Evolutionary conservation across 2,888 invertebrate genomes (phyloP), one percentile per base, ranked within the genome.

Genomic region (Aphodius granarius): DNA sequence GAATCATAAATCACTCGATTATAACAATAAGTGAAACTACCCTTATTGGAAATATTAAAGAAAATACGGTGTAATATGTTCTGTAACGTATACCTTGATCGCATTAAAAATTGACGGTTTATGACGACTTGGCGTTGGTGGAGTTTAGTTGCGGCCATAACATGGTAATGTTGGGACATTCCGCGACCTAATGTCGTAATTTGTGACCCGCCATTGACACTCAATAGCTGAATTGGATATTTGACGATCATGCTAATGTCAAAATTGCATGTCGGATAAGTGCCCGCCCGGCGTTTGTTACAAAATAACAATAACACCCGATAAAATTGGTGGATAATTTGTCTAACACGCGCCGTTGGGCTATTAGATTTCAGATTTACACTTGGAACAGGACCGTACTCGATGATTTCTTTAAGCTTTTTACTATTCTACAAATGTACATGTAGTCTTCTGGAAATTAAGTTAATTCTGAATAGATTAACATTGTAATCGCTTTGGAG

Each of bases 211-310:
- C 78, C 79, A 80, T 82, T 82, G 81, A 81, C 82, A 81, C 82
- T 81, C 80, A 81, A 82, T 81, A 78, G 80, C 78, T 43, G 43
- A 43, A 13, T 43, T 43, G 13, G 43, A 43, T 77, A 78, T 80
- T 79, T 78, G 79, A 81, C 79, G 76, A 77, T 66, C 62, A 74
- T 78, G 78, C 80, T 83, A 83, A 83, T 83, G 83, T 80, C 80
- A 80, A 81, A 82, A 83, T 83, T 82, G 83, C 83, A 83, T 83
- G 83, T 81, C 81, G 73, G 71, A 66, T 71, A 43, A 66, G 74
- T 43, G 43, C 43, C 13, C 43, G 43, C 43, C 74, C 78, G 66
- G 74, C 75, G 77, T 78, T 76, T 75, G 76, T 77, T 78, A 79
- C 79, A 78, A 79, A 43, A 78, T 77, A 81, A 81, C 79, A 78